phyloP scores from a whole-genome alignment of 92 coral and sea anemone species.

The Porites rus region DNA sequence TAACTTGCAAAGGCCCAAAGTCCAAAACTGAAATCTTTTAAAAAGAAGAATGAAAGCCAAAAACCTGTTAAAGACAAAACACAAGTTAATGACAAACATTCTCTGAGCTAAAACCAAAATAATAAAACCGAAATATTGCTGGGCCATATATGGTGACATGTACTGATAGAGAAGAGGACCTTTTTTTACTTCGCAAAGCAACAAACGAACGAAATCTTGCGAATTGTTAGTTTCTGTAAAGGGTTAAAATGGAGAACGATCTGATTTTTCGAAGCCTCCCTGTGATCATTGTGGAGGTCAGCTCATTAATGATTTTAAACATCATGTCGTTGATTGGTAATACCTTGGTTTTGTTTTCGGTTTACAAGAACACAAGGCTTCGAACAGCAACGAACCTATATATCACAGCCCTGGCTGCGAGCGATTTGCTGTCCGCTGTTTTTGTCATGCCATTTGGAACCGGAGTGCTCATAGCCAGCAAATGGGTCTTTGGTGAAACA shows the following conservation, averaged over 20 bases:
- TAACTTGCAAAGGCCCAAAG: no score
- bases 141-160: no score
- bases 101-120: no score
- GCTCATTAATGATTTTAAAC: neutral
- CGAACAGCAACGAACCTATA: conserved; percentile 15
- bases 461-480: neutral
- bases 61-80: no score
- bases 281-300: neutral
- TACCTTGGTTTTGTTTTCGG: neutral
- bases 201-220: neutral
- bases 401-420: conserved; percentile 1
- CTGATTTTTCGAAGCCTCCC: conserved; percentile 1
- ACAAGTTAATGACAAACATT: no score
- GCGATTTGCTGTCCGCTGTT: neutral
- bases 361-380: neutral
- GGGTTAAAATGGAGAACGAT: neutral
- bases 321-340: neutral
- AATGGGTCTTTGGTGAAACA: neutral
- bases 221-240: neutral
- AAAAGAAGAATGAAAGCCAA: no score
- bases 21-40: no score
- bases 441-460: neutral
- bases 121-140: no score
- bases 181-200: neutral
- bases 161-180: no score